Evolutionary conservation across 2,888 invertebrate genomes (phyloP).

Genomic region (Escarpia spicata): DNA sequence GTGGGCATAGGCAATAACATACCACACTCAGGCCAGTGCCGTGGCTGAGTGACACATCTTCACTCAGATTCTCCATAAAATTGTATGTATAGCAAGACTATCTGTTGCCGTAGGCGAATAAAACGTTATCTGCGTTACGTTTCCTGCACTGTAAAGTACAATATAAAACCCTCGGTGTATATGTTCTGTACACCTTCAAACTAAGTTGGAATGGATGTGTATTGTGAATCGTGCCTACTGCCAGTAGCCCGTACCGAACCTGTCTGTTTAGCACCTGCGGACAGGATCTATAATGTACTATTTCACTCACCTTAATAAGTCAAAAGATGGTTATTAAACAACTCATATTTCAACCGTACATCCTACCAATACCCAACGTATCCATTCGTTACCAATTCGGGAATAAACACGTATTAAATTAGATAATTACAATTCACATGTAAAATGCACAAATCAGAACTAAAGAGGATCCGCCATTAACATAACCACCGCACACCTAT

Average conservation of each 20-base stretch:
- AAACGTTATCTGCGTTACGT: not conserved
- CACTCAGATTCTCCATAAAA: no score
- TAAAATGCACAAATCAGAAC: not conserved
- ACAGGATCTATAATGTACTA: not conserved
- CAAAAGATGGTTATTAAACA: slow-evolving; percentile 12
- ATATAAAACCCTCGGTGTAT: not conserved
- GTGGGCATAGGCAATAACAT: no score
- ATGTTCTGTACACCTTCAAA: not conserved
- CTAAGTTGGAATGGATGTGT: not conserved
- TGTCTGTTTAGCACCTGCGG: not conserved
- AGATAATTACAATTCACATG: slow-evolving; percentile 6
- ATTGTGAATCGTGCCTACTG: not conserved
- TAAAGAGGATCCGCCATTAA: slow-evolving; percentile 5
- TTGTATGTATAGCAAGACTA: not conserved
- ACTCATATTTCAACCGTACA: not conserved
- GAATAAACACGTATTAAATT: slow-evolving; percentile 10
- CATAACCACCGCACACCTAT: slow-evolving; percentile 7
- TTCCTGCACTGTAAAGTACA: not conserved
- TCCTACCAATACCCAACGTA: slow-evolving; percentile 6
- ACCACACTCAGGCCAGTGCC: no score
- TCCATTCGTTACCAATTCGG: not conserved
- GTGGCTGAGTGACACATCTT: no score
- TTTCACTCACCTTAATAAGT: slow-evolving; percentile 9
- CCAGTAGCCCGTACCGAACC: not conserved
- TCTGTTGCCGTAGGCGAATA: not conserved